phyloP scores from a whole-genome alignment of 1,140 invertebrate genomes.

The Mycetomoellerius zeteki region DNA sequence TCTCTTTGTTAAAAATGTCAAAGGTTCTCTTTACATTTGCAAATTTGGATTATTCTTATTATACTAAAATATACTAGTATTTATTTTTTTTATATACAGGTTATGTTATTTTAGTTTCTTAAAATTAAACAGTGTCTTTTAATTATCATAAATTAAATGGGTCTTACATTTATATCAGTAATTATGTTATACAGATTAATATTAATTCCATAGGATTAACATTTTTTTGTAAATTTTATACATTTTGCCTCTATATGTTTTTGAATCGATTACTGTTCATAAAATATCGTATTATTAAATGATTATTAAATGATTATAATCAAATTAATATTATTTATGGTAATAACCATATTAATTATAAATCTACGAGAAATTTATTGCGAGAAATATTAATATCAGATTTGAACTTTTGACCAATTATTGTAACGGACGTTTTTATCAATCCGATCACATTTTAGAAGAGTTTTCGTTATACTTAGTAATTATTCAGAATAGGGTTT shows the following conservation, averaged over 20 bases:
- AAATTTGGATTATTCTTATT: too few relatives aligned
- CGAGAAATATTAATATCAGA: not conserved
- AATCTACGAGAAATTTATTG: not conserved
- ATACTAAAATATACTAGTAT: too few relatives aligned
- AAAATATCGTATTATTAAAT: not conserved
- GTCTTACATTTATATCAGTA: too few relatives aligned
- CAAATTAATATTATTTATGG: not conserved
- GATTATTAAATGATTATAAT: not conserved
- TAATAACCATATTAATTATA: not conserved
- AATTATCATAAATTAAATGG: too few relatives aligned
- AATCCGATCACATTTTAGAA: not conserved
- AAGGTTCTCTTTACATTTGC: too few relatives aligned
- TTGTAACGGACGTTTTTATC: not conserved
- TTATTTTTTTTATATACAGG: too few relatives aligned
- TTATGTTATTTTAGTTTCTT: too few relatives aligned
- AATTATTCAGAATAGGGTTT: too few relatives aligned
- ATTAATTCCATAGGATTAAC: too few relatives aligned
- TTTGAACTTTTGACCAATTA: not conserved
- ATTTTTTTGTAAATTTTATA: not conserved
- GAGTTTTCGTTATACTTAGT: not conserved
- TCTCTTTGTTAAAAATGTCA: too few relatives aligned
- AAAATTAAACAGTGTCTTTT: too few relatives aligned
- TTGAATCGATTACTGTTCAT: not conserved
- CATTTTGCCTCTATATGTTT: not conserved
- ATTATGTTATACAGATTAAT: too few relatives aligned